Conservation (phyloP, 2,888 invertebrate species). For the Cryptocheilus praepositus region DNA sequence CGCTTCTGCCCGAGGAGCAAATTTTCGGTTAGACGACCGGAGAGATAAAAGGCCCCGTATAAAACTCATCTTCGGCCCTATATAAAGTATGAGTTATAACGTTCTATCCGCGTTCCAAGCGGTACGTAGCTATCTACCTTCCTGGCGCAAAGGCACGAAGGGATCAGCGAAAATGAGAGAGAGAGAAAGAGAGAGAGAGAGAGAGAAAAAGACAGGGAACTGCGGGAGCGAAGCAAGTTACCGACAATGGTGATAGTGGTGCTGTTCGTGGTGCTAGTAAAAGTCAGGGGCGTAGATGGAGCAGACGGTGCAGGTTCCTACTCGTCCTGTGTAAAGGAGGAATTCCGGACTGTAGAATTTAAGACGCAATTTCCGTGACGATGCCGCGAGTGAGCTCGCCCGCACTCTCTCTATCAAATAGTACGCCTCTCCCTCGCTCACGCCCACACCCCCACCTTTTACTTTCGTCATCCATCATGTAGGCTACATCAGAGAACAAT, state of each 20-base stretch:
- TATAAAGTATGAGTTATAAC: conserved; percentile 5
- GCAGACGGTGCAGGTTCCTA: conserved; percentile 20
- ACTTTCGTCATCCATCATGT: conserved; percentile 57
- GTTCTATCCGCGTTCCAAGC: conserved; percentile 7
- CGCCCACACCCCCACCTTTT: too few relatives aligned
- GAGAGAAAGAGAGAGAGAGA: conserved; percentile 7
- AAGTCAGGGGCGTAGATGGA: conserved; percentile 9
- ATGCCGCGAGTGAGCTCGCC: conserved; percentile 34
- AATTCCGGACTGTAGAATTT: conserved; percentile 58
- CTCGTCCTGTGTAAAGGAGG: conserved; percentile 42
- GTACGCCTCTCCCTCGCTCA: too few relatives aligned
- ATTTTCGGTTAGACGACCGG: too few relatives aligned
- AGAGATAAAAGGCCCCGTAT: too few relatives aligned
- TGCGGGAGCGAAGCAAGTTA: background rate
- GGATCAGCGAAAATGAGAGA: conserved; percentile 18
- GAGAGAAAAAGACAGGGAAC: conserved; percentile 13
- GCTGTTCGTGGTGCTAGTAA: background rate
- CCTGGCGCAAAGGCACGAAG: conserved; percentile 4
- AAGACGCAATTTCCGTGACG: conserved; percentile 64
- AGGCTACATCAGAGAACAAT: conserved; percentile 52
- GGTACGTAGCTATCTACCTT: conserved; percentile 6
- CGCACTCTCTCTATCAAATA: too few relatives aligned
- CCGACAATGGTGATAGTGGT: background rate
- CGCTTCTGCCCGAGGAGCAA: too few relatives aligned
- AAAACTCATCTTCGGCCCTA: too few relatives aligned